Base-by-base conservation (phyloP, 2,888 invertebrate genomes). In the Chalcosyrphus nemorum region DNA sequence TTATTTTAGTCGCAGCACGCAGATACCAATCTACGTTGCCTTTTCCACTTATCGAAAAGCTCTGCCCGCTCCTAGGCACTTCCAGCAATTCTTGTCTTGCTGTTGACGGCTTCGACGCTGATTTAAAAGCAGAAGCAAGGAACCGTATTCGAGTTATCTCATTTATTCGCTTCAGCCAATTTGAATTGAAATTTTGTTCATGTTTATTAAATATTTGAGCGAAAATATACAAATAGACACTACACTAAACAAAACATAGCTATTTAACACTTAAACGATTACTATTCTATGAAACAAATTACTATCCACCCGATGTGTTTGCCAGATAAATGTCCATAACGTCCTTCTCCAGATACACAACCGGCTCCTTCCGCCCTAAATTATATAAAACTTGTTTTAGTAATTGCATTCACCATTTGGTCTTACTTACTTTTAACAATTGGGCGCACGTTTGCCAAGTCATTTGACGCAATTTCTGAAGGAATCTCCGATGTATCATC, bases 241-340 rank as follows among this genome's bases (percentile, higher is more conserved):
- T 13, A 38, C 13, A 38, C 13, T 38, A 11, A 13, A 38, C 13
- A 38, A 38, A 38, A 38, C 4, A 3, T 5, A 35, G n/a, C 3
- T 35, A 3, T n/a, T n/a, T 3, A 38, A 38, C 13, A 38, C n/a
- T 38, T 5, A 38, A 38, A n/a, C 4, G 1, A 38, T 15, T 19
- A 4, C 57, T 35, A n/a, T 19, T n/a, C 4, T 9, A 6, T 5
- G 41, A 29, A 45, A 27, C 7, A 47, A 21, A 35, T 21, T 11
- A 0, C 21, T 59, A 77, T 19, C 77, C 77, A 2, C 70, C 77
- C 4, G 77, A 70, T 0, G 77, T 77, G 17, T 77, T 70, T 1
- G 77, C 77, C 27, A 77, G 29, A 24, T 77, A 77, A 13, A 77
- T 77, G 45, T 77, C 77, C 77, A 77, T 77, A 7, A 77, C 27